Evolutionary conservation across 2,797 vertebrate genomes (phyloP).

Genomic region (Lepus townsendii): DNA sequence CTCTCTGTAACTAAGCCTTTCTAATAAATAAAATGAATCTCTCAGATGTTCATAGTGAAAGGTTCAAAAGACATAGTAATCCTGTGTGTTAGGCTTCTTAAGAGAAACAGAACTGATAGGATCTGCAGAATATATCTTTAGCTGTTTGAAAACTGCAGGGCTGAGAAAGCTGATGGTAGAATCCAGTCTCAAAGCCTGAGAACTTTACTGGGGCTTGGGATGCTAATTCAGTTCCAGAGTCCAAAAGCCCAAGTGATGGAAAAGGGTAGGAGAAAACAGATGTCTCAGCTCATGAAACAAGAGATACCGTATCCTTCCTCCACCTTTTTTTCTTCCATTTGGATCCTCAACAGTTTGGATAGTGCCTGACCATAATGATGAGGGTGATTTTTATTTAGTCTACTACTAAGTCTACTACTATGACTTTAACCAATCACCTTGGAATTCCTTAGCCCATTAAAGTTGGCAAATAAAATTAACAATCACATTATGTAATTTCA

Average conservation of each 20-base stretch:
- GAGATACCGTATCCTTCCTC: not conserved
- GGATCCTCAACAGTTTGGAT: not conserved
- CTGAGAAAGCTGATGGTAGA: no score
- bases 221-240: not conserved
- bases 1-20: no score
- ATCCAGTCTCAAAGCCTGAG: not conserved
- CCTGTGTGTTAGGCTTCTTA: no score
- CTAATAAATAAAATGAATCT: no score
- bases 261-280: not conserved
- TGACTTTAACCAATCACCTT: no score
- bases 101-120: no score
- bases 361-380: not conserved
- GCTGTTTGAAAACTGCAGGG: no score
- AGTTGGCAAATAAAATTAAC: not conserved
- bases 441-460: not conserved
- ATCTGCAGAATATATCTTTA: no score
- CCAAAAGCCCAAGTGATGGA: not conserved
- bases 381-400: not conserved
- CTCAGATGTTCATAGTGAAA: no score
- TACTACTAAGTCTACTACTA: not conserved
- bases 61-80: no score
- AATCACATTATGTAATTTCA: not conserved
- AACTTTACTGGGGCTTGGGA: no score
- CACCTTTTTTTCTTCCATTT: not conserved
- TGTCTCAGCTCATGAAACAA: not conserved